Evolutionary conservation across 2,888 invertebrate genomes (phyloP).

Genomic region (Mamestra brassicae): DNA sequence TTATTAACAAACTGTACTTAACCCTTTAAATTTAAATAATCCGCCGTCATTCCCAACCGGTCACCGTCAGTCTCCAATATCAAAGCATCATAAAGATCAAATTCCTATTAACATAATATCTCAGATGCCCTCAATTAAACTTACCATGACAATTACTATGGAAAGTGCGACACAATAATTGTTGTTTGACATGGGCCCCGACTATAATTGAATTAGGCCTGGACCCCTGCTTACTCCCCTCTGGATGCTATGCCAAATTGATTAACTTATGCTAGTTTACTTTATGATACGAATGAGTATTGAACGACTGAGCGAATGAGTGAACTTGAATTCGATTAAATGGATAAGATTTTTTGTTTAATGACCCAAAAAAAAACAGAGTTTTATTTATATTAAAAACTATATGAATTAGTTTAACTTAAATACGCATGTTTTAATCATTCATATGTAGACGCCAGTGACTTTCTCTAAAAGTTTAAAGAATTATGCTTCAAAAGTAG

Average conservation of each 20-base stretch:
- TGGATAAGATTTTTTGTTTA: neutral
- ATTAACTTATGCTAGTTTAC: slow-evolving; percentile 65
- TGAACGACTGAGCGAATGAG: slow-evolving; percentile 34
- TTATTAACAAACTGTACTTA: too few relatives aligned
- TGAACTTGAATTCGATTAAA: slow-evolving; percentile 7
- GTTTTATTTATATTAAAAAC: too few relatives aligned
- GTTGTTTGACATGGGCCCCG: slow-evolving; percentile 64
- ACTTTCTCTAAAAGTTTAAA: too few relatives aligned
- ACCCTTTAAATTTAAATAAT: too few relatives aligned
- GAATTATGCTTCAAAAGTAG: too few relatives aligned
- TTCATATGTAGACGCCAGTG: too few relatives aligned
- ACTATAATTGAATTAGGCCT: slow-evolving; percentile 63
- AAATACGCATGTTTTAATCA: too few relatives aligned
- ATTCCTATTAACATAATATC: slow-evolving; percentile 28
- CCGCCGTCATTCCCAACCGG: neutral
- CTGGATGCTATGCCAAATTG: slow-evolving; percentile 57
- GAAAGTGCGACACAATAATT: slow-evolving; percentile 60
- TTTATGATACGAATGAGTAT: slow-evolving; percentile 41
- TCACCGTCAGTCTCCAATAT: neutral
- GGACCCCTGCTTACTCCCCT: slow-evolving; percentile 59
- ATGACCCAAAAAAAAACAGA: too few relatives aligned
- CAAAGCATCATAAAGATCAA: slow-evolving; percentile 31
- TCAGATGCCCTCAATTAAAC: slow-evolving; percentile 40
- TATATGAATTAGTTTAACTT: too few relatives aligned
- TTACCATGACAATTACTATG: slow-evolving; percentile 49